Evolutionary conservation across 2,797 vertebrate genomes (phyloP), one percentile per base, ranked within the genome.

Genomic region (Lacerta viridis): DNA sequence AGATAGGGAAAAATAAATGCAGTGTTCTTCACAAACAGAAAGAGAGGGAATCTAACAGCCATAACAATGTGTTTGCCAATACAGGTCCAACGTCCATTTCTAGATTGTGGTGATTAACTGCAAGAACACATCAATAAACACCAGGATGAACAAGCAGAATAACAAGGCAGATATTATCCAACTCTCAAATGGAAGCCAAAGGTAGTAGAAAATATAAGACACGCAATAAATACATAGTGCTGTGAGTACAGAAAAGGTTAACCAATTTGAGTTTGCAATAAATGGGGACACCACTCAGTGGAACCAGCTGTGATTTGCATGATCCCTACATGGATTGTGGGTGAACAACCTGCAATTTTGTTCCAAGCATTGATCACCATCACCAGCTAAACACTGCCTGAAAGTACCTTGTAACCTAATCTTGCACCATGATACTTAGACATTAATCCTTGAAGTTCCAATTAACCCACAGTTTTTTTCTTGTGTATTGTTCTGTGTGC

Each of bases 31-130:
- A 85, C 36, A 89, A 93, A 87, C n/a, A 0, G 0, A 71, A 78
- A 39, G 29, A 84, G 18, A 29, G 39, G 9, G 50, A 13, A 66
- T 41, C 6, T 41, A 66, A 43, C 43, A 75, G 66, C 50, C 80
- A 55, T 61, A 29, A 72, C 50, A 87, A 83, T 1, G 29, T 43
- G 88, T 79, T 79, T 91, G 50, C 78, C 29, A 4, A 69, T 72
- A 81, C 72, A 90, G 83, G 77, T 85, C 36, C 66, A 66, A 72
- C 83, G 79, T 69, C 76, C 91, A 46, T 41, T 17, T 74, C 87
- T 83, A 90, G 78, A 68, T 86, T 77, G 84, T 68, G 1, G 3
- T 89, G 86, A 77, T 82, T 72, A 74, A 64, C 78, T 59, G 36
- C 74, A 74, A 61, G 66, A 3, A 55, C 13, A 87, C 89, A 61